Conservation (phyloP, 2,888 invertebrate genomes). For the Chloroclystis v-ata region DNA sequence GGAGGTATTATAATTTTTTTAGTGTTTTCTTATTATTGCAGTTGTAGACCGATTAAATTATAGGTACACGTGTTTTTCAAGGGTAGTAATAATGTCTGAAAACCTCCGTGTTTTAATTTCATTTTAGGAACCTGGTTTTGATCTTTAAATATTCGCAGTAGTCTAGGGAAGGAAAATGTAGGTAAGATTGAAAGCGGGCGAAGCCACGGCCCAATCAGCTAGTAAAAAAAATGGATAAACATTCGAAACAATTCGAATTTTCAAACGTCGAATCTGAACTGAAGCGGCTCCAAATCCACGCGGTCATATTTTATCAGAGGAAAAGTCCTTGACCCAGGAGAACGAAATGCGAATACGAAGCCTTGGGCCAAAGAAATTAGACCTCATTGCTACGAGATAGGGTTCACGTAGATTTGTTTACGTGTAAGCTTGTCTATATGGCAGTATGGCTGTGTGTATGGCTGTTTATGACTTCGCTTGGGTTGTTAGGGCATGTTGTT, state of each 20-base stretch:
- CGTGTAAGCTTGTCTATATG: conserved; percentile 9
- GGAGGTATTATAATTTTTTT: too few species aligned
- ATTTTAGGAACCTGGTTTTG: too few species aligned
- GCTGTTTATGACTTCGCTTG: conserved; percentile 16
- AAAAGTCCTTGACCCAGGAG: conserved; percentile 22
- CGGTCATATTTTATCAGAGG: conserved; percentile 21
- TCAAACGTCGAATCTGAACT: conserved; percentile 10
- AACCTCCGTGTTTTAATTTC: too few species aligned
- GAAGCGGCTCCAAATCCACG: conserved; percentile 14
- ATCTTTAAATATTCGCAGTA: too few species aligned
- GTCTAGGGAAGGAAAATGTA: too few species aligned
- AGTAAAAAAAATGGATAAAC: too few species aligned
- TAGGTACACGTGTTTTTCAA: too few species aligned
- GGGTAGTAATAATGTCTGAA: too few species aligned
- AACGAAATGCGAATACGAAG: conserved; percentile 18
- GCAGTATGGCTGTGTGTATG: conserved; percentile 2
- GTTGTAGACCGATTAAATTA: too few species aligned
- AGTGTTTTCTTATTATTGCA: too few species aligned
- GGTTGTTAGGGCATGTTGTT: conserved; percentile 12
- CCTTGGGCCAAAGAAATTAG: conserved; percentile 11
- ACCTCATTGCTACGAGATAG: conserved; percentile 12
- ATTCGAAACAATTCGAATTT: conserved; percentile 1
- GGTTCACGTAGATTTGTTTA: conserved; percentile 11
- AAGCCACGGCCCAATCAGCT: too few species aligned
- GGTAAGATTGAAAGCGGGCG: too few species aligned